Evolutionary conservation across 2,113 vertebrate species (phyloP).

Genomic region (pig (Sus scrofa)): DNA sequence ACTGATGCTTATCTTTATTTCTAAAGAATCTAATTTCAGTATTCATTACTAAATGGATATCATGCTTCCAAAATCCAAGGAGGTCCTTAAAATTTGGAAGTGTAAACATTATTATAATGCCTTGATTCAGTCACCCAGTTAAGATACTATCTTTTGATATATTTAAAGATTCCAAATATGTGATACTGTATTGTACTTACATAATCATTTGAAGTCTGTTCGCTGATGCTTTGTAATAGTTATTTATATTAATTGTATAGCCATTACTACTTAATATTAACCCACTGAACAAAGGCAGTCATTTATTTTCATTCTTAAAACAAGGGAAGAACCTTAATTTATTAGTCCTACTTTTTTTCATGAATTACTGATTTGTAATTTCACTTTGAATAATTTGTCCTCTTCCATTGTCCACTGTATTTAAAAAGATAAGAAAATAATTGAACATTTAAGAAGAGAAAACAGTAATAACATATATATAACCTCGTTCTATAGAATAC

Average conservation of each 20-base stretch:
- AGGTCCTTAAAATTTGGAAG: conserved; percentile 64
- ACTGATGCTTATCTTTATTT: conserved; percentile 14
- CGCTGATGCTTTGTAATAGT: conserved; percentile 72
- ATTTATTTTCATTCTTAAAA: conserved; percentile 74
- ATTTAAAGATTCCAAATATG: conserved; percentile 65
- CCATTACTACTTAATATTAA: conserved; percentile 70
- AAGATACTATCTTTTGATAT: conserved; percentile 60
- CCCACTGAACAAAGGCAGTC: conserved; percentile 74
- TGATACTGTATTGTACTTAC: conserved; percentile 69
- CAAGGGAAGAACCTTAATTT: conserved; percentile 56
- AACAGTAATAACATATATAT: neutral
- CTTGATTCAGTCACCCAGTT: conserved; percentile 63
- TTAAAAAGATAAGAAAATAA: conserved; percentile 17
- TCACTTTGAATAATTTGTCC: conserved; percentile 62
- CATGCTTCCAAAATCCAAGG: conserved; percentile 35
- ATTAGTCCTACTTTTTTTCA: conserved; percentile 69
- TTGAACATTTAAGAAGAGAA: neutral
- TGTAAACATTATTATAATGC: conserved; percentile 51
- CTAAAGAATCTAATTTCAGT: conserved; percentile 37
- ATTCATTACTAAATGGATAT: neutral
- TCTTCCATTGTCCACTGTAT: conserved; percentile 40
- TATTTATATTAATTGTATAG: conserved; percentile 78
- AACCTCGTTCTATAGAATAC: neutral
- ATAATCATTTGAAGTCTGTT: conserved; percentile 68
- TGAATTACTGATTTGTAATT: conserved; percentile 74